These are phyloP conservation scores for Drosophila nikananu DNA, from an alignment of 1,140 invertebrate genomes.

Conservation along the genomic window DNA sequence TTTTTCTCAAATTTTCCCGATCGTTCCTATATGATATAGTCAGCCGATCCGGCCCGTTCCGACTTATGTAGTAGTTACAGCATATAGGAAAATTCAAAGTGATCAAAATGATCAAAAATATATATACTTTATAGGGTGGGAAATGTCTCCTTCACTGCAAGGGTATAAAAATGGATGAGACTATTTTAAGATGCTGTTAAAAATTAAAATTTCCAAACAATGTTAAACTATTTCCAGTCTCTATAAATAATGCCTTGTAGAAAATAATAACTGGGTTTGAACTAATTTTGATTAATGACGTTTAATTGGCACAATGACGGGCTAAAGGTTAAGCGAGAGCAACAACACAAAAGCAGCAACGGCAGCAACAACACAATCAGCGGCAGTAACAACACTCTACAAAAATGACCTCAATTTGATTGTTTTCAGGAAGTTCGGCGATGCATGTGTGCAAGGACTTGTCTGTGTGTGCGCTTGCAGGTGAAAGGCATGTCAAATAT, in stretches of 20 bases:
- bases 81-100: too few relatives aligned
- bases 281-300: conserved; percentile 32
- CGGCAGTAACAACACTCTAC: conserved; percentile 40
- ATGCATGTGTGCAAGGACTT: conserved; percentile 26
- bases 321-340: conserved; percentile 20
- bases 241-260: neutral
- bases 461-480: conserved; percentile 22
- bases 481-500: conserved; percentile 60
- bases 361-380: conserved; percentile 22
- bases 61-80: too few relatives aligned
- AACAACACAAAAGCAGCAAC: conserved; percentile 20
- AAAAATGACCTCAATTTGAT: conserved; percentile 69
- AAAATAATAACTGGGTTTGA: neutral
- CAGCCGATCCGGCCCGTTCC: too few relatives aligned
- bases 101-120: too few relatives aligned
- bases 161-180: too few relatives aligned
- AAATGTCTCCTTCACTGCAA: too few relatives aligned
- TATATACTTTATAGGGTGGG: too few relatives aligned
- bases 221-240: too few relatives aligned
- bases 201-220: neutral
- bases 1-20: too few relatives aligned
- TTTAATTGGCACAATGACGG: conserved; percentile 11
- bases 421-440: conserved; percentile 53
- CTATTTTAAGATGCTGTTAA: neutral
- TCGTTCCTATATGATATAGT: too few relatives aligned